Conservation (phyloP, 2,888 invertebrate species). For the Cryptus armator region DNA sequence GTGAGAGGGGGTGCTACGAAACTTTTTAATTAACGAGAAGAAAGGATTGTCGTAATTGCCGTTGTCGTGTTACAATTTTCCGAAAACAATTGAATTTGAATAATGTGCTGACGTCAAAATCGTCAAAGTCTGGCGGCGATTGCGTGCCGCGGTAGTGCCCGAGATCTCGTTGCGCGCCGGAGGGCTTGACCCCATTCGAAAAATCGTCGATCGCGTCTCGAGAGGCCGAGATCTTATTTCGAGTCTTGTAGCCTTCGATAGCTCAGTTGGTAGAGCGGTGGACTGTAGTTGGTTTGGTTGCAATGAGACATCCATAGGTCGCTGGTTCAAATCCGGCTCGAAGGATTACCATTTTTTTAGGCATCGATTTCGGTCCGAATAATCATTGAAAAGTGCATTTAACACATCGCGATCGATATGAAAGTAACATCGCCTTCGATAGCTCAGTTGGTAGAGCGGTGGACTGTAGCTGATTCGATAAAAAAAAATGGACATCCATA, state of each 20-base stretch:
- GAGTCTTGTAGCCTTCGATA: constrained; percentile 76
- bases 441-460: constrained; percentile 85
- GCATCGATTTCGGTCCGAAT: neutral
- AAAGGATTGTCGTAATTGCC: neutral
- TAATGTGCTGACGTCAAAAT: neutral
- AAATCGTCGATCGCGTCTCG: constrained; percentile 45
- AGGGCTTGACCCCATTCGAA: constrained; percentile 55
- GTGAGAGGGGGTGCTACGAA: no score
- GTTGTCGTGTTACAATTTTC: neutral
- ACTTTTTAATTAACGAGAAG: neutral
- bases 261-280: constrained; percentile 85
- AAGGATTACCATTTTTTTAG: constrained; percentile 18
- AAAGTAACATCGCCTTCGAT: constrained; percentile 72
- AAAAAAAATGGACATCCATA: constrained; percentile 77
- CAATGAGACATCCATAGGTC: constrained; percentile 81
- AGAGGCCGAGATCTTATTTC: constrained; percentile 52
- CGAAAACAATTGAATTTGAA: neutral
- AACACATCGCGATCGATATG: neutral
- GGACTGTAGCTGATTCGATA: constrained; percentile 79
- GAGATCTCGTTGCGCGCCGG: constrained; percentile 27
- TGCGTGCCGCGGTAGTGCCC: constrained; percentile 18
- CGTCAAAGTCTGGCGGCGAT: neutral
- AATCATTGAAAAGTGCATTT: neutral
- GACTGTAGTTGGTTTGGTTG: constrained; percentile 78
- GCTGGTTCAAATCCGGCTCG: constrained; percentile 84